Evolutionary conservation across 2,888 invertebrate genomes (phyloP), one percentile per base, ranked within the genome.

Genomic region (Amitus sp.): DNA sequence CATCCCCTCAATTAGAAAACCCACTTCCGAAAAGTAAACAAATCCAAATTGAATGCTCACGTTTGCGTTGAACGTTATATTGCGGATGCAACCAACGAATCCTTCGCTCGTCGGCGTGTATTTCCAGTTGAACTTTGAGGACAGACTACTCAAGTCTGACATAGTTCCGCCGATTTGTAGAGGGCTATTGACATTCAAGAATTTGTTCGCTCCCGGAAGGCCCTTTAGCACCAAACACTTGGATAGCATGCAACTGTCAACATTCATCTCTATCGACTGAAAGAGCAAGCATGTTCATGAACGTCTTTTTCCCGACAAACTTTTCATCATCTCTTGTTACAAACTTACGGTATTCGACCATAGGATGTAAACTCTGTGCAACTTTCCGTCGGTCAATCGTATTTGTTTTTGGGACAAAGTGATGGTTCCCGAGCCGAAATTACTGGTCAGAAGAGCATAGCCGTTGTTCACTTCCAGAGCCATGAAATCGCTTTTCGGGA

Each of bases 1-100:
- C 27, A 27, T 27, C 9, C 27, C 27, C 9, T 9, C 5, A 27
- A 27, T 4, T 4, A 27, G 27, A 27, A 33, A 33, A 33, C 9
- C 3, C 6, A 5, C 5, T 37, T 13, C 2, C 13, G 15, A 15
- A 12, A 42, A 42, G 10, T 13, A 42, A 42, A n/a, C 18, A 42
- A 30, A 51, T 28, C 18, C 23, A 30, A 12, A 13, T 15, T 18
- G 17, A 28, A 33, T 47, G 70, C 85, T 84, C 78, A 89, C 88
- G 80, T 84, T 87, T 67, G 89, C 89, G 75, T 94, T 95, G 77
- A 94, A 92, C 0, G 95, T 91, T 66, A 98, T 87, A 82, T 98
- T 96, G 68, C 92, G 89, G 67, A 98, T 89, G 80, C 98, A 98
- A 2, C 98, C 98, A 42, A 87, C 85, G 79, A 95, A 96, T 57